Conservation (phyloP, 2,797 vertebrate genomes). For the Nyctalus aviator region DNA sequence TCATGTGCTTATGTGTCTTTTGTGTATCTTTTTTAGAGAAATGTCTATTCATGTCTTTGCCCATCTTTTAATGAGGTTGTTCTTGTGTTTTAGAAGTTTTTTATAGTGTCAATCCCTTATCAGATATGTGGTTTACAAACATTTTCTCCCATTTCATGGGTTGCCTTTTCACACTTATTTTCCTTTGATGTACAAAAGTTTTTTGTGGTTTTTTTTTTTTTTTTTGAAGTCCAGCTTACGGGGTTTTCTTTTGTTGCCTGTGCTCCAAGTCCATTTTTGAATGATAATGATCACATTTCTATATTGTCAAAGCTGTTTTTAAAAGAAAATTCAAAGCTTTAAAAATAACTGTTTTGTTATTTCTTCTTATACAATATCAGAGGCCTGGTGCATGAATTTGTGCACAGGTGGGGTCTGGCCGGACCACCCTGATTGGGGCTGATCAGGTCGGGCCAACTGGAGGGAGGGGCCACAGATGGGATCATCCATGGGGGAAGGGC, state of each 20-base stretch:
- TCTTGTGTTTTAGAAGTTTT: neutral
- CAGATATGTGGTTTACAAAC: neutral
- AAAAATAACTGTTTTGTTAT: neutral
- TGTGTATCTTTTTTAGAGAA: constrained; percentile 21
- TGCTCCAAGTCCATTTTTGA: constrained; percentile 27
- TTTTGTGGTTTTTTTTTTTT: neutral
- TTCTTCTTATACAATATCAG: neutral
- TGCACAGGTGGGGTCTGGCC: no score
- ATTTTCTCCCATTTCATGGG: neutral
- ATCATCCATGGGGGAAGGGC: no score
- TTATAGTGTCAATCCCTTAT: neutral
- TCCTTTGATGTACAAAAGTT: neutral
- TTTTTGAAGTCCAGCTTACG: neutral
- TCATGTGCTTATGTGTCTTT: neutral
- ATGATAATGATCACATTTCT: neutral
- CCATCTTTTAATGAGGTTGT: neutral
- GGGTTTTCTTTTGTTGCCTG: neutral
- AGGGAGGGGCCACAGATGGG: no score
- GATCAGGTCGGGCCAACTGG: accelerated
- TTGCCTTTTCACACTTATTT: neutral
- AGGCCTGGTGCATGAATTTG: no score
- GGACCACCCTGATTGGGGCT: no score
- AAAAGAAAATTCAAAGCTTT: constrained; percentile 43
- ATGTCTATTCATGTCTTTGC: neutral
- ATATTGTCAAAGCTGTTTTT: constrained; percentile 28